Conservation (phyloP, 2,113 vertebrate species). For the Tor tambroides region DNA sequence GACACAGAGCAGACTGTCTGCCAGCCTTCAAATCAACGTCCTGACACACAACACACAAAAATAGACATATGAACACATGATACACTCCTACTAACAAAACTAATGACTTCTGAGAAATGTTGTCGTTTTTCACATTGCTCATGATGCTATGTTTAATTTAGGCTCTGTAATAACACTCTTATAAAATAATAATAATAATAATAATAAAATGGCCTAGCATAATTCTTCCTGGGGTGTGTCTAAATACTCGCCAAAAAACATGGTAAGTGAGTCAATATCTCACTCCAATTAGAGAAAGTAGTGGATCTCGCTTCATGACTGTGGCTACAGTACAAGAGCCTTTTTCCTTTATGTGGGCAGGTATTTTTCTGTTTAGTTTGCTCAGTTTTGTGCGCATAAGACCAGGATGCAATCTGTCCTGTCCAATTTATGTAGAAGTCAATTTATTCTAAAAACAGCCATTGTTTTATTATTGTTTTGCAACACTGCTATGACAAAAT, state of each 20-base stretch:
- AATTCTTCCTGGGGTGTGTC: too few relatives aligned
- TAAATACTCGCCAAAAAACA: background rate
- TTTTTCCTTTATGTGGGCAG: background rate
- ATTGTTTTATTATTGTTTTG: background rate
- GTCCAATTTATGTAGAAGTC: background rate
- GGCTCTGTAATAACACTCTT: too few relatives aligned
- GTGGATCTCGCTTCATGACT: background rate
- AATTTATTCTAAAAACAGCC: background rate
- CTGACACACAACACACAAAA: constrained; percentile 15
- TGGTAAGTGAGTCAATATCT: too few relatives aligned
- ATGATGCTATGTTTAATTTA: too few relatives aligned
- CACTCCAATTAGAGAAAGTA: too few relatives aligned
- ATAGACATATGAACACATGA: constrained; percentile 32
- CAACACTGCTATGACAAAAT: background rate
- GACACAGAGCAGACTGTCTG: background rate
- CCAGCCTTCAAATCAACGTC: background rate
- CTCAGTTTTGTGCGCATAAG: background rate
- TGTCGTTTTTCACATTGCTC: background rate
- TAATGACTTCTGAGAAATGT: background rate
- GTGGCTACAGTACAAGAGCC: background rate
- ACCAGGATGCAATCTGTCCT: background rate
- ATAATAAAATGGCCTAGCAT: too few relatives aligned
- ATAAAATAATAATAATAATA: too few relatives aligned
- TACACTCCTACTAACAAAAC: background rate
- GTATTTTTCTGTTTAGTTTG: background rate